Evolutionary conservation across 2,113 vertebrate species (phyloP).

Genomic region (Cromileptes altivelis): DNA sequence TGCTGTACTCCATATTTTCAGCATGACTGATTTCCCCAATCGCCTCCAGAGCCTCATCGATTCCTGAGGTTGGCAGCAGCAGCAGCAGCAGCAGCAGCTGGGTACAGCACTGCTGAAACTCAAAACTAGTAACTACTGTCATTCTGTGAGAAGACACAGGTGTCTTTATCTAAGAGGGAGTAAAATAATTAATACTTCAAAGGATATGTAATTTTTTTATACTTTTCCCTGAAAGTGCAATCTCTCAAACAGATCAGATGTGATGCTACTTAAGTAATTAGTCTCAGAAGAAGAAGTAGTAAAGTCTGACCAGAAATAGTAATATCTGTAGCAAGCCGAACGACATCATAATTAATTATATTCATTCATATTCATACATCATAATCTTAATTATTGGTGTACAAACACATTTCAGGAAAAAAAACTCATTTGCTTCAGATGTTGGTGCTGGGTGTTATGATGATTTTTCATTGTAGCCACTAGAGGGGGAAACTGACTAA

Average conservation of each 20-base stretch:
- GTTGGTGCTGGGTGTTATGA: background rate
- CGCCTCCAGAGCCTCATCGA: conserved; percentile 80
- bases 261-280: background rate
- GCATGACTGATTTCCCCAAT: conserved; percentile 85
- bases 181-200: background rate
- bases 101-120: conserved; percentile 29
- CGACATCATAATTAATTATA: background rate
- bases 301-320: no score
- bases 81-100: conserved; percentile 22
- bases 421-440: background rate
- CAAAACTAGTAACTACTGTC: conserved; percentile 22
- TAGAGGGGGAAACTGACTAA: conserved; percentile 71
- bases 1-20: conserved; percentile 83
- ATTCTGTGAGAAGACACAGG: background rate
- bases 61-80: conserved; percentile 51
- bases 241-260: background rate
- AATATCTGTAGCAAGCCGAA: background rate
- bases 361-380: no score
- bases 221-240: background rate
- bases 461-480: conserved; percentile 56
- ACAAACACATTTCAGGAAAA: background rate
- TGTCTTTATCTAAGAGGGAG: background rate
- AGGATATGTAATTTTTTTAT: background rate
- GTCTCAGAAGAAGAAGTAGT: background rate
- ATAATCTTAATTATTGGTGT: background rate